These are phyloP conservation scores for Anas georgica DNA, from an alignment of 2,797 vertebrate genomes.

Conservation along the genomic window DNA sequence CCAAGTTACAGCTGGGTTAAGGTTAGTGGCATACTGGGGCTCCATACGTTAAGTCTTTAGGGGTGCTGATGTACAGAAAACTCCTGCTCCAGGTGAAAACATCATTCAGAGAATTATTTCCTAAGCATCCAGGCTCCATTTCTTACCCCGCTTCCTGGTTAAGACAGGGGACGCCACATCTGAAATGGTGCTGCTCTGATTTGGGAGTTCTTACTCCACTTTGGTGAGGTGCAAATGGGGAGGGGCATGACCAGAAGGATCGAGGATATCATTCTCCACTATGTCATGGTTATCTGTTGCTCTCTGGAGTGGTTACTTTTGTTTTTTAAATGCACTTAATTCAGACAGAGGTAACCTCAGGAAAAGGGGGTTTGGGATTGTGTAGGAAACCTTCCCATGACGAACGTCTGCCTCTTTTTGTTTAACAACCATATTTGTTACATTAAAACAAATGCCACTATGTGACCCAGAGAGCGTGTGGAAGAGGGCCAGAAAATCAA, in stretches of 20 bases:
- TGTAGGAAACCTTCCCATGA: not conserved
- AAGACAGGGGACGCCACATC: not conserved
- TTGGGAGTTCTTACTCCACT: not conserved
- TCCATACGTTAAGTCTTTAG: not conserved
- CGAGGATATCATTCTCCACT: not conserved
- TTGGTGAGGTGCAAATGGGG: not conserved
- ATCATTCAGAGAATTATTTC: not conserved
- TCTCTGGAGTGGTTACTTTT: not conserved
- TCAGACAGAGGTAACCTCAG: not conserved
- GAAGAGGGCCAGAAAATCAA: constrained; percentile 47
- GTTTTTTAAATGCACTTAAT: constrained; percentile 30
- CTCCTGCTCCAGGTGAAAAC: not conserved
- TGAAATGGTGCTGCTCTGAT: not conserved
- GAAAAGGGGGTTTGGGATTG: not conserved
- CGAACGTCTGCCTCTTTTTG: constrained; percentile 34
- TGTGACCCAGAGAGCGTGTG: constrained; percentile 32
- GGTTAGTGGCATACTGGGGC: not conserved
- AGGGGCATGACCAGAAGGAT: not conserved
- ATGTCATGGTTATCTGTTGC: not conserved
- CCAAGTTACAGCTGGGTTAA: not conserved
- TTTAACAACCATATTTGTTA: constrained; percentile 46
- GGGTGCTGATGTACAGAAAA: not conserved
- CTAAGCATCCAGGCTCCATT: not conserved
- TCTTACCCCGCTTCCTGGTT: not conserved
- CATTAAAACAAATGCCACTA: constrained; percentile 49